Percentiles rank a stretch among this genome's conserved stretches.
Conservation (phyloP, 2,888 invertebrate species). For the Ophioninae sp. region DNA sequence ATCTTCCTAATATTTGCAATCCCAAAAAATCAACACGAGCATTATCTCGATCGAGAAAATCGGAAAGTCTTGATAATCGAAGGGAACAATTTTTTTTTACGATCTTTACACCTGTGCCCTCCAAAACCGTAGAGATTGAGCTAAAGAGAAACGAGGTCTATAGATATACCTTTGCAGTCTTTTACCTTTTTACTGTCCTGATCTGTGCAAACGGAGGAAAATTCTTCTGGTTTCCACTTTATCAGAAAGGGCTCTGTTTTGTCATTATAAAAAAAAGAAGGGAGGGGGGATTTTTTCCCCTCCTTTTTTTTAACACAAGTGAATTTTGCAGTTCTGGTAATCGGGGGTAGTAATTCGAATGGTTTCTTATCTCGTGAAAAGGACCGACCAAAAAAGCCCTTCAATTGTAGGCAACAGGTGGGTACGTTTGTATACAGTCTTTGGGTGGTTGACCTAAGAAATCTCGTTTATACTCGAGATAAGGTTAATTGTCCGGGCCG, state of each 20-base stretch:
- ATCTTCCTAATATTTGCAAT: not conserved
- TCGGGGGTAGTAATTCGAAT: slow-evolving; percentile 33
- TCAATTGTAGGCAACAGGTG: not conserved
- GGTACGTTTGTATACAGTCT: slow-evolving; percentile 22
- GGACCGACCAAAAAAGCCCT: slow-evolving; percentile 16
- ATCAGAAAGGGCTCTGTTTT: slow-evolving; percentile 17
- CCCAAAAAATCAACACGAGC: slow-evolving; percentile 2
- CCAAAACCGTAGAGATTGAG: slow-evolving; percentile 6
- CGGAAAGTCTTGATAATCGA: not conserved
- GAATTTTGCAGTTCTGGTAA: slow-evolving; percentile 39
- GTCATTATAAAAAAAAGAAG: slow-evolving; percentile 35
- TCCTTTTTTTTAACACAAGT: too few species aligned
- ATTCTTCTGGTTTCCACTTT: slow-evolving; percentile 31
- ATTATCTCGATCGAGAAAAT: not conserved
- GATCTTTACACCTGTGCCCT: slow-evolving; percentile 25
- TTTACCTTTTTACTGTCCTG: not conserved
- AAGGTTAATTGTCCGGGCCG: slow-evolving; percentile 64
- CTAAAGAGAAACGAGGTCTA: slow-evolving; percentile 17
- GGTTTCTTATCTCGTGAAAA: slow-evolving; percentile 54
- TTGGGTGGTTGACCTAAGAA: slow-evolving; percentile 59
- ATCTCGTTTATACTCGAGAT: slow-evolving; percentile 63
- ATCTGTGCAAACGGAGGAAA: not conserved
- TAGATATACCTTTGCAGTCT: not conserved
- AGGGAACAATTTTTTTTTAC: slow-evolving; percentile 10
- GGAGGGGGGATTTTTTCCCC: too few species aligned